phyloP scores from a whole-genome alignment of 2,797 vertebrate species.

The Smutsia temminckii region DNA sequence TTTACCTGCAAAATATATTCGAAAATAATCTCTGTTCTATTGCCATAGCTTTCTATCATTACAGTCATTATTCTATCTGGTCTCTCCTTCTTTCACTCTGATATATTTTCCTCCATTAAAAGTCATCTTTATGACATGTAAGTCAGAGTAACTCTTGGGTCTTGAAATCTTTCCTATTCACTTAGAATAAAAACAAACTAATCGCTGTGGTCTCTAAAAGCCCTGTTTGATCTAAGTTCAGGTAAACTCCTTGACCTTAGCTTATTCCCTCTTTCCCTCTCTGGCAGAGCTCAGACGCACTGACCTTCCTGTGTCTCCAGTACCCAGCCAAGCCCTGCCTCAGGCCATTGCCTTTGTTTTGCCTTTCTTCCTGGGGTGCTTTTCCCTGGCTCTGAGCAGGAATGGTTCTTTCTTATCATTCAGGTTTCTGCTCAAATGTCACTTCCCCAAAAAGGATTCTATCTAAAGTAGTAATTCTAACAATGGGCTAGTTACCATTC shows the following conservation, averaged over 20 bases:
- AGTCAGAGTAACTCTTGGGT: not conserved
- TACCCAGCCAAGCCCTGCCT: no score
- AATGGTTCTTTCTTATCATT: not conserved
- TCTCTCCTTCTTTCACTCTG: not conserved
- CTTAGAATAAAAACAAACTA: not conserved
- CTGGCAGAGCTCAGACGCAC: accelerated
- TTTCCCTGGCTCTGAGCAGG: not conserved
- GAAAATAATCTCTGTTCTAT: not conserved
- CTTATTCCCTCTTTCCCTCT: not conserved
- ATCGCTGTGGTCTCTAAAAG: not conserved
- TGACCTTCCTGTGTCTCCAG: not conserved
- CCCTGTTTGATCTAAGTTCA: not conserved
- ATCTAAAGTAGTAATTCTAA: not conserved
- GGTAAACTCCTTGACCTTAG: not conserved
- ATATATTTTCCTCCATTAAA: not conserved
- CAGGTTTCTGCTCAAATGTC: not conserved
- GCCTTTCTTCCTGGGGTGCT: not conserved
- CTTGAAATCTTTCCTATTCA: not conserved
- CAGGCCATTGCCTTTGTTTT: not conserved
- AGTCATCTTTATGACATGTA: not conserved
- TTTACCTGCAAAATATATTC: not conserved
- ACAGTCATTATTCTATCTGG: not conserved
- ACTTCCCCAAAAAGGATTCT: not conserved
- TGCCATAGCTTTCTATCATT: not conserved
- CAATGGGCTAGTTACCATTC: not conserved